Percentiles rank a stretch among this genome's conserved stretches.
Conservation (phyloP, 1,140 invertebrate genomes). For the Musca vetustissima region DNA sequence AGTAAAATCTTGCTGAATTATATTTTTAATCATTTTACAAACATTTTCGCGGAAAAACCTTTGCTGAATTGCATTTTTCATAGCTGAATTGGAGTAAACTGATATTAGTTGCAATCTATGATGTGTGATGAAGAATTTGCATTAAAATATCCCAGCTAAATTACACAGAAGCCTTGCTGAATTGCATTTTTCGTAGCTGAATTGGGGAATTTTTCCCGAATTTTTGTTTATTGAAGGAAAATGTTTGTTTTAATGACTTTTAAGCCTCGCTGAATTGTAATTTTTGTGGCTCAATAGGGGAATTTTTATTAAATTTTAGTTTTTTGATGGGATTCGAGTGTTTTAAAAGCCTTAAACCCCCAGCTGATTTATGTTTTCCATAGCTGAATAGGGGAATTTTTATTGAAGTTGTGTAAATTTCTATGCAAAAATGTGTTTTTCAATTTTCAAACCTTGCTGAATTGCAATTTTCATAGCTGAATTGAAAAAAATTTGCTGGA, state of each 20-base stretch:
- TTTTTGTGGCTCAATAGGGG: background rate
- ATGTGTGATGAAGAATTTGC: too few species aligned
- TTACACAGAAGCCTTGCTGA: too few species aligned
- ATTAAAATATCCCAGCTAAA: background rate
- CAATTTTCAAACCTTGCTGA: background rate
- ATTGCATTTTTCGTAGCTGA: background rate
- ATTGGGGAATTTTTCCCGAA: background rate
- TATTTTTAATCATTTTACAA: background rate
- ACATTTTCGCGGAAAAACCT: background rate
- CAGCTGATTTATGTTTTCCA: background rate
- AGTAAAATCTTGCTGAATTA: constrained; percentile 5
- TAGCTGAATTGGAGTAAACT: background rate
- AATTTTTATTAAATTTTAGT: too few species aligned
- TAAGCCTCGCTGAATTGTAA: background rate
- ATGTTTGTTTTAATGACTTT: background rate
- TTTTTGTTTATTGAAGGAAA: background rate
- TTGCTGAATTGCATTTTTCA: background rate
- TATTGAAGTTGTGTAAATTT: background rate
- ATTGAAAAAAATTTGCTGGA: background rate
- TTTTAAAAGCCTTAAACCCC: background rate
- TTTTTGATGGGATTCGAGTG: too few species aligned
- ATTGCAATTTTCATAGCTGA: background rate
- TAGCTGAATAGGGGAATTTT: background rate
- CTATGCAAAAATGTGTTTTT: too few species aligned
- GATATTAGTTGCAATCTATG: too few species aligned